Conservation (phyloP, 2,888 invertebrate species). For the Drosophila multiciliata region DNA sequence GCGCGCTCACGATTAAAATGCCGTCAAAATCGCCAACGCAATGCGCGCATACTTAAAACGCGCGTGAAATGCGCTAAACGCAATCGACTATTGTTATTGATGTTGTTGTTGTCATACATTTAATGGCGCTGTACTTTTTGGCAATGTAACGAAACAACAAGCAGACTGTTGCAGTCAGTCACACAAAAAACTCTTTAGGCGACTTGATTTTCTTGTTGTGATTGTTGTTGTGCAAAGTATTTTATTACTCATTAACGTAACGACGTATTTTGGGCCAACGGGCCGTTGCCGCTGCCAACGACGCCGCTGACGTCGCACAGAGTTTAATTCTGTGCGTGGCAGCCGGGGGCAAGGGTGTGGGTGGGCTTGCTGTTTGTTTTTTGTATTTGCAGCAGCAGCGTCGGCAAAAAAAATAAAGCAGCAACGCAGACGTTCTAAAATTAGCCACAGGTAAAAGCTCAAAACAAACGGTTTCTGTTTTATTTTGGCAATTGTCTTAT, state of each 20-base stretch:
- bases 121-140: slow-evolving; percentile 63
- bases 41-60: slow-evolving; percentile 51
- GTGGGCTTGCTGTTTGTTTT: slow-evolving; percentile 18
- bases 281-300: slow-evolving; percentile 44
- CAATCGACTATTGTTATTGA: slow-evolving; percentile 29
- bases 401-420: slow-evolving; percentile 57
- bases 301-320: slow-evolving; percentile 51
- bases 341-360: slow-evolving; percentile 9
- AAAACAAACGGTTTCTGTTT: slow-evolving; percentile 62
- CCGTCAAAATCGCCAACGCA: slow-evolving; percentile 77
- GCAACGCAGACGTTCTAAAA: slow-evolving; percentile 72
- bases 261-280: slow-evolving; percentile 75
- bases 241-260: slow-evolving; percentile 81
- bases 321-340: slow-evolving; percentile 33
- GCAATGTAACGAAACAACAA: slow-evolving; percentile 45
- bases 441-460: slow-evolving; percentile 74
- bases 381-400: slow-evolving; percentile 64
- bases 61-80: slow-evolving; percentile 54
- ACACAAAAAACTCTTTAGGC: slow-evolving; percentile 38
- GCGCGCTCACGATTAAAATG: slow-evolving; percentile 71
- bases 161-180: slow-evolving; percentile 6
- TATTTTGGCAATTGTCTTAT: slow-evolving; percentile 31
- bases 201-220: slow-evolving; percentile 19
- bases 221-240: slow-evolving; percentile 69
- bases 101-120: slow-evolving; percentile 42